Evolutionary conservation across 2,888 invertebrate genomes (phyloP).

Genomic region (Griposia aprilina): DNA sequence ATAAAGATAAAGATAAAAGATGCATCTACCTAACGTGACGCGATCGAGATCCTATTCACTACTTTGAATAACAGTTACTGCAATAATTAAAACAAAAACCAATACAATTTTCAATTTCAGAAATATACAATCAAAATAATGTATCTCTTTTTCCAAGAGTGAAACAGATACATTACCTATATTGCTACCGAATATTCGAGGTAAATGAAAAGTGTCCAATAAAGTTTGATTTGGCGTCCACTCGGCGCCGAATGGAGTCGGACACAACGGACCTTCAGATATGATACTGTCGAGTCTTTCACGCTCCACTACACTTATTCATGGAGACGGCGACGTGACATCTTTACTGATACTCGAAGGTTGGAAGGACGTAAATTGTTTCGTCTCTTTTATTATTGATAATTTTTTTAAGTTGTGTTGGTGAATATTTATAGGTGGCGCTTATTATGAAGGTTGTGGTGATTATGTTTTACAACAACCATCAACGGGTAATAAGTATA

Average conservation of each 20-base stretch:
- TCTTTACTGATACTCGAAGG: slow-evolving; percentile 73
- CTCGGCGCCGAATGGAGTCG: slow-evolving; percentile 66
- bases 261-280: slow-evolving; percentile 75
- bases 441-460: not conserved
- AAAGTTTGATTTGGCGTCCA: slow-evolving; percentile 88
- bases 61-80: not conserved
- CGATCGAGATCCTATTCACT: not conserved
- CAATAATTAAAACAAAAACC: not conserved
- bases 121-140: slow-evolving; percentile 12
- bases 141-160: slow-evolving; percentile 10
- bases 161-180: slow-evolving; percentile 25
- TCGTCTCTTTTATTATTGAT: slow-evolving; percentile 13
- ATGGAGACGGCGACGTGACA: slow-evolving; percentile 75
- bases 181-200: slow-evolving; percentile 62
- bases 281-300: slow-evolving; percentile 85
- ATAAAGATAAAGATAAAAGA: not conserved
- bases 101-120: not conserved
- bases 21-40: not conserved
- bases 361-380: slow-evolving; percentile 51
- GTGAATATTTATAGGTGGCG: not conserved
- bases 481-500: not conserved
- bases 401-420: not conserved
- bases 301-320: slow-evolving; percentile 85
- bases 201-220: slow-evolving; percentile 87
- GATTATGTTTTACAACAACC: not conserved